Conservation (phyloP, 2,113 vertebrate species). For the Oryzias javanicus region DNA sequence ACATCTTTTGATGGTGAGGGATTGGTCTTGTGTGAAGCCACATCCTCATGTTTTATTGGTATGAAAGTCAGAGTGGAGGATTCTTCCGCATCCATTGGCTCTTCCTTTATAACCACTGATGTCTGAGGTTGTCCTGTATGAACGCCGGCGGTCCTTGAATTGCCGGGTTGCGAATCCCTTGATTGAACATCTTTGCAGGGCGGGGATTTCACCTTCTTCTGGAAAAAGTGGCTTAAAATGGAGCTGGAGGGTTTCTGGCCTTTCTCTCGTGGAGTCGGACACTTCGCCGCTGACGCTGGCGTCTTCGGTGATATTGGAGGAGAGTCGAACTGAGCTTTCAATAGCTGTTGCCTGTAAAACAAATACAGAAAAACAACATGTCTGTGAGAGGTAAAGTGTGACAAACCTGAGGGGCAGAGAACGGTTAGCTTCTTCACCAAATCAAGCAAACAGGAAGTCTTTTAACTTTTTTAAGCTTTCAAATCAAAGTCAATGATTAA, state of each 20-base stretch:
- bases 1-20: slow-evolving; percentile 73
- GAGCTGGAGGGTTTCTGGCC: slow-evolving; percentile 48
- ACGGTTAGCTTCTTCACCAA: too few relatives aligned
- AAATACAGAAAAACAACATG: neutral
- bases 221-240: slow-evolving; percentile 72
- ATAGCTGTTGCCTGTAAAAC: slow-evolving; percentile 78
- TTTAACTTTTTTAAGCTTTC: too few relatives aligned
- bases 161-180: neutral
- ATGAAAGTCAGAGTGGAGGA: neutral
- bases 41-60: slow-evolving; percentile 43
- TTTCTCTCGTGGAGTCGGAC: slow-evolving; percentile 40
- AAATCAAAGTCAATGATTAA: too few relatives aligned
- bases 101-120: slow-evolving; percentile 26
- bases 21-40: slow-evolving; percentile 7
- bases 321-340: slow-evolving; percentile 75
- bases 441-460: too few relatives aligned
- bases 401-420: neutral
- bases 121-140: slow-evolving; percentile 1
- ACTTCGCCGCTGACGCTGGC: slow-evolving; percentile 54
- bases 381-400: neutral
- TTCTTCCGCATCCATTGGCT: slow-evolving; percentile 24
- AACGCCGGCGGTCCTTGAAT: neutral
- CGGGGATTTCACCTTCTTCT: slow-evolving; percentile 51
- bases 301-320: slow-evolving; percentile 71
- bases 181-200: slow-evolving; percentile 6